These are phyloP conservation scores for Epinephelus awoara DNA, from an alignment of 2,797 vertebrate species.

Conservation along the genomic window DNA sequence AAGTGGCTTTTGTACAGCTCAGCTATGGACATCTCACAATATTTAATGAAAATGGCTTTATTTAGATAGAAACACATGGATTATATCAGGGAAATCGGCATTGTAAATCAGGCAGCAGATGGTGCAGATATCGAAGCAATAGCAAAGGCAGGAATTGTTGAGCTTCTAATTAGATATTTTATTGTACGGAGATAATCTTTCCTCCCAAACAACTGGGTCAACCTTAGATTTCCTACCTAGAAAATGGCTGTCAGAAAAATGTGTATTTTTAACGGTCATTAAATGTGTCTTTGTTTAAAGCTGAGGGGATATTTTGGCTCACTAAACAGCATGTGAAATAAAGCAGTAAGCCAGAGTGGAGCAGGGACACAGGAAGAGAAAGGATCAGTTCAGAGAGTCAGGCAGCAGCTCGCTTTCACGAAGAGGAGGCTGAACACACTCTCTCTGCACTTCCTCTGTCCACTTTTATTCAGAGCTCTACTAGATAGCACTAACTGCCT, in stretches of 20 bases:
- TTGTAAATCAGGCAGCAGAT: conserved; percentile 58
- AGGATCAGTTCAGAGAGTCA: conserved; percentile 32
- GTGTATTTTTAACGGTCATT: conserved; percentile 11
- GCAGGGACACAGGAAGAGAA: conserved; percentile 7
- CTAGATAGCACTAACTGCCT: conserved; percentile 20
- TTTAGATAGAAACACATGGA: conserved; percentile 51
- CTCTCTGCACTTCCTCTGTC: conserved; percentile 23
- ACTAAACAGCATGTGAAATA: conserved; percentile 25
- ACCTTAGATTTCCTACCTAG: conserved; percentile 34
- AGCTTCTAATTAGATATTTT: conserved; percentile 72
- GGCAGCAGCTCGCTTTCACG: neutral
- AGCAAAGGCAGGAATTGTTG: conserved; percentile 30
- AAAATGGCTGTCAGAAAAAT: conserved; percentile 15
- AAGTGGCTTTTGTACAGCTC: conserved; percentile 51
- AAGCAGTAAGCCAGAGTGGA: conserved; percentile 4
- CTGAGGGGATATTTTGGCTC: conserved; percentile 21
- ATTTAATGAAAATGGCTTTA: conserved; percentile 67
- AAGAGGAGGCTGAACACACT: conserved; percentile 22
- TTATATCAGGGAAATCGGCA: conserved; percentile 39
- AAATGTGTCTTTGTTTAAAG: conserved; percentile 19
- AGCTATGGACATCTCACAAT: conserved; percentile 55
- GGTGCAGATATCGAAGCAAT: conserved; percentile 44
- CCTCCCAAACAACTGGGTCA: conserved; percentile 68
- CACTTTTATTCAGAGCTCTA: conserved; percentile 13
- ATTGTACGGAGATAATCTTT: conserved; percentile 54